Evolutionary conservation across 2,113 vertebrate species (phyloP).

Genomic region (Phyllostomus hastatus): DNA sequence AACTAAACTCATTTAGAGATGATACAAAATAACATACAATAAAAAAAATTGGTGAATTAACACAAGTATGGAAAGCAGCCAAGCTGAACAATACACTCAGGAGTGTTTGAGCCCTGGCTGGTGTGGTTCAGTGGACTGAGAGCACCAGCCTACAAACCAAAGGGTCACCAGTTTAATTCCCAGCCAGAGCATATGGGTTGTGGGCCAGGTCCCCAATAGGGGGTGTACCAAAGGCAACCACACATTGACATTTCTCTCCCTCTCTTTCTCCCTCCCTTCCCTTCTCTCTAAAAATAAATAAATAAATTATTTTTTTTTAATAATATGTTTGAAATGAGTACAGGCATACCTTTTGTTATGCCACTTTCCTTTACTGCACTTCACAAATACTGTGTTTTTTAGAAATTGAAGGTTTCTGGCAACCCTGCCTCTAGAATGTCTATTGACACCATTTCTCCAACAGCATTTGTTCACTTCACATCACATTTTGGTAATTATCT

Average conservation of each 20-base stretch:
- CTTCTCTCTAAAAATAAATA: too few relatives aligned
- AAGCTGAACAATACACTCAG: neutral
- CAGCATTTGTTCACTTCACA: neutral
- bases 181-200: too few relatives aligned
- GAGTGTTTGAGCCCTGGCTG: neutral
- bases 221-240: too few relatives aligned
- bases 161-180: too few relatives aligned
- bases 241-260: too few relatives aligned
- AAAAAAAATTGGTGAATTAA: neutral
- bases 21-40: neutral
- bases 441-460: neutral
- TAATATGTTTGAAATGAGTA: neutral
- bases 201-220: too few relatives aligned
- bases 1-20: neutral
- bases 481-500: neutral
- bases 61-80: neutral
- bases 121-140: too few relatives aligned
- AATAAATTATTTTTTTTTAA: too few relatives aligned
- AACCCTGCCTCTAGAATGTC: neutral
- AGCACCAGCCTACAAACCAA: too few relatives aligned
- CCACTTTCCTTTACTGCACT: too few relatives aligned
- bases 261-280: too few relatives aligned
- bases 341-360: neutral
- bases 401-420: neutral
- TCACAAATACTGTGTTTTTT: neutral